Evolutionary conservation across 2,888 invertebrate species (phyloP).

Genomic region (Lasioglossum figueresi): DNA sequence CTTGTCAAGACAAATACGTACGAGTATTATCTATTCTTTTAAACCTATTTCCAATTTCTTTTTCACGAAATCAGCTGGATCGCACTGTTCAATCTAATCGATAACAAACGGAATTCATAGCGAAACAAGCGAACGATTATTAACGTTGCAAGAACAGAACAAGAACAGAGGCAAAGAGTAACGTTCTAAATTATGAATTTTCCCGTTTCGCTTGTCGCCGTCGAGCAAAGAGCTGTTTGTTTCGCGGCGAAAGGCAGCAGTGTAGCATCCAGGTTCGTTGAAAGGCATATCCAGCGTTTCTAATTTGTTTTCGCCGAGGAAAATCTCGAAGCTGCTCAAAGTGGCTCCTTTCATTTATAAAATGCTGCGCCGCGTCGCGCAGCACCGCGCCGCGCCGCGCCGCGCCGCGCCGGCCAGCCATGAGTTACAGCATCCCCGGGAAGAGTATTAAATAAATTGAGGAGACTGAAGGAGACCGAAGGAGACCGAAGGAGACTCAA

Average conservation of each 20-base stretch:
- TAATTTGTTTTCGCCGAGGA: slow-evolving; percentile 5
- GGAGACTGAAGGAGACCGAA: slow-evolving; percentile 10
- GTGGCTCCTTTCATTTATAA: slow-evolving; percentile 21
- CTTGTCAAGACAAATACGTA: not conserved
- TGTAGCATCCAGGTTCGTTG: not conserved
- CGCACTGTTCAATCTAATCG: not conserved
- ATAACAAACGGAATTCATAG: not conserved
- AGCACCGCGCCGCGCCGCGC: not conserved
- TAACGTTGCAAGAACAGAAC: not conserved
- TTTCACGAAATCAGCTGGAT: no score
- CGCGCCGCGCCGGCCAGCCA: not conserved
- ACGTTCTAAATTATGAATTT: not conserved
- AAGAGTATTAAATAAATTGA: slow-evolving; percentile 33
- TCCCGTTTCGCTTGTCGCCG: not conserved
- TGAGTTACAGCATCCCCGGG: slow-evolving; percentile 9
- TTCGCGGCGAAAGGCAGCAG: not conserved
- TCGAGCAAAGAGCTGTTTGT: not conserved
- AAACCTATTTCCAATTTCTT: not conserved
- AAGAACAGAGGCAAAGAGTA: no score
- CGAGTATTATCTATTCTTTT: no score
- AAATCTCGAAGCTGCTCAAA: slow-evolving; percentile 15
- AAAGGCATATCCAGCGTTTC: not conserved
- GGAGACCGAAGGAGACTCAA: slow-evolving; percentile 9
- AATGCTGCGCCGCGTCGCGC: not conserved
- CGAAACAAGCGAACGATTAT: not conserved